These are phyloP conservation scores for Cheilosia vernalis DNA, from an alignment of 2,888 invertebrate genomes.

Conservation along the genomic window DNA sequence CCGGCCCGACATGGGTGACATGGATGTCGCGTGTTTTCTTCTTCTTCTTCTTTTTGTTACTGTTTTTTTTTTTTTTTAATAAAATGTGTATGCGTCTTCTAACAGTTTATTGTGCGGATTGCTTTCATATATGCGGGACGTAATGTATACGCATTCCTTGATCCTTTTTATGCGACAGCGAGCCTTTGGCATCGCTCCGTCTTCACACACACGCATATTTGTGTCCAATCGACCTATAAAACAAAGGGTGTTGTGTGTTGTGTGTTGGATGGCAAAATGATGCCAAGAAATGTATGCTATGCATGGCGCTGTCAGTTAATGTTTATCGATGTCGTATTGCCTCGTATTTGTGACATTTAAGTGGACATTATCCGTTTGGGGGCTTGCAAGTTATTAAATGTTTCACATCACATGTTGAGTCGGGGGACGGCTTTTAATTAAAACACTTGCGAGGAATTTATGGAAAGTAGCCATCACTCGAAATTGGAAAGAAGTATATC, in stretches of 20 bases:
- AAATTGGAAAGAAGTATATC: too few relatives aligned
- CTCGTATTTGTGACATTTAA: conserved; percentile 42
- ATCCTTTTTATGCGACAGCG: conserved; percentile 53
- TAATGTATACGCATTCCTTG: conserved; percentile 56
- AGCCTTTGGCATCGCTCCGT: conserved; percentile 50
- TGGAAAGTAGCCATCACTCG: conserved; percentile 4
- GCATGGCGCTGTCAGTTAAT: conserved; percentile 51
- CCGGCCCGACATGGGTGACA: conserved; percentile 58
- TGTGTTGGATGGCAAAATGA: conserved; percentile 23
- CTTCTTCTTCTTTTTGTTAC: background rate
- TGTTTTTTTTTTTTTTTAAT: conserved; percentile 32
- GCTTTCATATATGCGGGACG: conserved; percentile 27
- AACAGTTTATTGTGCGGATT: conserved; percentile 36
- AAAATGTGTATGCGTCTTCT: conserved; percentile 29
- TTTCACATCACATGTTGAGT: too few relatives aligned
- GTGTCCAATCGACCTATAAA: conserved; percentile 59
- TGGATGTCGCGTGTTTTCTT: too few relatives aligned
- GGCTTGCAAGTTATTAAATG: conserved; percentile 44
- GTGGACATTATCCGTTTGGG: conserved; percentile 55
- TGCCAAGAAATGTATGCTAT: conserved; percentile 64
- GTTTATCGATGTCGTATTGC: conserved; percentile 67
- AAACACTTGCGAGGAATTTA: conserved; percentile 32
- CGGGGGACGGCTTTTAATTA: conserved; percentile 49
- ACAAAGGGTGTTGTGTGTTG: conserved; percentile 34
- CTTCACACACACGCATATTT: conserved; percentile 16